Conservation (phyloP, 2,797 vertebrate species). For the Spinus pinus region DNA sequence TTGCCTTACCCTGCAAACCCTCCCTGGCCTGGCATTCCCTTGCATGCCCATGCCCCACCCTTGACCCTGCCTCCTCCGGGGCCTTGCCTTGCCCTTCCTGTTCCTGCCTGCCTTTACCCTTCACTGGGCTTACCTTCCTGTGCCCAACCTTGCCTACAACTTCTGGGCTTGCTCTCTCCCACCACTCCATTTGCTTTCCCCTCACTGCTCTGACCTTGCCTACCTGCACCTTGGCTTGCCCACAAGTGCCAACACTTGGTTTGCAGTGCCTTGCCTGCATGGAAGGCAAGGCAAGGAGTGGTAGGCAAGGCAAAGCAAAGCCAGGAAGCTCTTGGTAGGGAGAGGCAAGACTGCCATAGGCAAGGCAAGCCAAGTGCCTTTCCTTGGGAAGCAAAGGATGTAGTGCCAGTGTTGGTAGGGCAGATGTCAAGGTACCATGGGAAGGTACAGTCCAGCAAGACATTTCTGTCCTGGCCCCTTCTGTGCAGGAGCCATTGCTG, state of each 20-base stretch:
- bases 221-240: background rate
- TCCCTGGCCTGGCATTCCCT: background rate
- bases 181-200: background rate
- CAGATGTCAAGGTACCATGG: background rate
- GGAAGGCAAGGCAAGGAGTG: background rate
- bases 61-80: background rate
- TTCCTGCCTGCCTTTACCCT: background rate
- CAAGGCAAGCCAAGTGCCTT: background rate
- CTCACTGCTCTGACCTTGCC: background rate
- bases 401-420: background rate
- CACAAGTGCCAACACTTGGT: background rate
- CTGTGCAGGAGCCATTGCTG: background rate
- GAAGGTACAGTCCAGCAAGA: background rate
- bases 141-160: background rate
- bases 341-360: rapidly evolving
- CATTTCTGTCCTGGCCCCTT: background rate
- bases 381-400: background rate
- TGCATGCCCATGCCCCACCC: background rate
- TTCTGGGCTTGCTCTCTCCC: background rate
- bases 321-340: background rate
- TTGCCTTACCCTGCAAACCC: background rate
- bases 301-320: background rate
- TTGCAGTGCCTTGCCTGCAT: background rate
- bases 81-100: background rate
- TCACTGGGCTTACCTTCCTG: background rate